Base-by-base conservation (phyloP, 2,888 invertebrate species). In the Chrysomela aeneicollis region DNA sequence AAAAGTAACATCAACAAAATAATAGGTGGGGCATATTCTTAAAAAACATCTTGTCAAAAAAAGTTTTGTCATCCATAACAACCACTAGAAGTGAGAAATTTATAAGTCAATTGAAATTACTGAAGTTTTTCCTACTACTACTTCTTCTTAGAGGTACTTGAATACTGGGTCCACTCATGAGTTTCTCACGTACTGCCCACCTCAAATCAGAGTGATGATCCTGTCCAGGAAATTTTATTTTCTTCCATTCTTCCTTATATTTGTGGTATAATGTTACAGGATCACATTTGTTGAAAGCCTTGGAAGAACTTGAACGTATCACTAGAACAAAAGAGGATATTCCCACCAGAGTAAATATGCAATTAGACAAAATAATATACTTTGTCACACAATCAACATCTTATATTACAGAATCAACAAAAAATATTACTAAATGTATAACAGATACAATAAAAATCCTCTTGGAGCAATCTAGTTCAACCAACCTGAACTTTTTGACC, bases 251-350 rank as follows among this genome's bases (percentile, higher is more conserved):
- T 32, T 86, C 84, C 72, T 89, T 88, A 77, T 93, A 93, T 73
- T 90, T 88, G 71, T 93, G 92, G 76, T 92, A 93, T 17, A 92
- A 82, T 17, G 89, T 85, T 0, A 93, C 93, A 17, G 93, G 92
- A 79, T 93, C 93, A 79, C 85, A 70, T 85, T 79, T 87, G 51
- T 70, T 76, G 52, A 73, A 35, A n/a, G 69, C 47, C 62, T 73
- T 73, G 37, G 66, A 10, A 10, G 61, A 66, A 50, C 37, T 35
- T 83, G 89, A 86, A 77, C 86, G 85, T 62, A 90, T 90, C 79
- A 89, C 90, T 90, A 46, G 22, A 32, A 57, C 4, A 60, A 85
- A 78, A 63, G n/a, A n/a, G n/a, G n/a, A n/a, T n/a, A n/a, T n/a
- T n/a, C n/a, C 42, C 63, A 52, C 61, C 15, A 22, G 26, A 21